These are phyloP conservation scores for Choloepus hoffmanni DNA, from an alignment of 2,113 vertebrate species.

Conservation along the genomic window DNA sequence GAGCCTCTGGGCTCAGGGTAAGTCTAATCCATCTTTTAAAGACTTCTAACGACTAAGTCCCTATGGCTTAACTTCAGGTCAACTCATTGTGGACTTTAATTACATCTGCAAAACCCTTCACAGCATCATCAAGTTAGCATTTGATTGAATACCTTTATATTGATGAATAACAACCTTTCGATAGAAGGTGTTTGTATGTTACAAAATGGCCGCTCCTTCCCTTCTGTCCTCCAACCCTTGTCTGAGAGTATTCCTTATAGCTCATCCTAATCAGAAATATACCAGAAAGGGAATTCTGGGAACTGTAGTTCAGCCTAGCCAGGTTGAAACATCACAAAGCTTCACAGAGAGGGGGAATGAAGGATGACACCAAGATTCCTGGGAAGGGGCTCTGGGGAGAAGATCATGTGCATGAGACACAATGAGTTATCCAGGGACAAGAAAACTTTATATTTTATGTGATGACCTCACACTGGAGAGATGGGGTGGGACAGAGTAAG, in stretches of 20 bases:
- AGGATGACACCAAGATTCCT: neutral
- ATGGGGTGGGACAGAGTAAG: neutral
- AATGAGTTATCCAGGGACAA: accelerated
- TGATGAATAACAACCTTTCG: too few relatives aligned
- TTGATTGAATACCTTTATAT: neutral
- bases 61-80: neutral
- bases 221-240: neutral
- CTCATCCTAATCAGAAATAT: neutral
- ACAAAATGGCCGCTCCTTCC: neutral
- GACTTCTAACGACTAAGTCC: neutral
- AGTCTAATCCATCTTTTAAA: neutral
- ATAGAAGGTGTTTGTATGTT: neutral
- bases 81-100: neutral
- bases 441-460: neutral
- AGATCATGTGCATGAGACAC: accelerated
- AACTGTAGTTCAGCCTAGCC: neutral
- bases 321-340: neutral
- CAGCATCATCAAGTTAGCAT: neutral
- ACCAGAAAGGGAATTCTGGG: neutral
- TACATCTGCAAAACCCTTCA: neutral
- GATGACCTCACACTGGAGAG: neutral
- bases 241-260: neutral
- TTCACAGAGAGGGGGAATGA: neutral
- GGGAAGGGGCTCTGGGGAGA: neutral
- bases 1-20: neutral